Evolutionary conservation across 2,113 vertebrate species (phyloP), one percentile per base, ranked within the genome.

Genomic region (Terrapene triunguis): DNA sequence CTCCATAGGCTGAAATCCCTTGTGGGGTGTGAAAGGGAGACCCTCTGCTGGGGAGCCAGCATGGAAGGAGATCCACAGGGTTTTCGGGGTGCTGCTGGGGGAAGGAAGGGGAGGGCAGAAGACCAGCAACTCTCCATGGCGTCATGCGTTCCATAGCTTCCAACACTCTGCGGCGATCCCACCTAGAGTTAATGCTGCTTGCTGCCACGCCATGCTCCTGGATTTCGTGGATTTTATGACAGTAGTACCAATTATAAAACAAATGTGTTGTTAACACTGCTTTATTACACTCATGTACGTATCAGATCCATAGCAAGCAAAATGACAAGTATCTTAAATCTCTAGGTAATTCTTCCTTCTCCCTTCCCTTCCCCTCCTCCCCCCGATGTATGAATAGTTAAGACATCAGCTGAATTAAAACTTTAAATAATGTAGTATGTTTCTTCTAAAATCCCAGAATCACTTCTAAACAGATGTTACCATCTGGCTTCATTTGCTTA

Each of bases 101-200:
- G 8, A 87, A 80, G 44, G 24, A 29, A 47, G 17, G 42, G 3
- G 1, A 1, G 5, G 2, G 1, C 22, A 2, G 24, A 27, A 47
- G 42, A 29, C 24, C 4, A 78, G 24, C 12, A 44, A 0, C 7
- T 82, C 0, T 0, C 11, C 1, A 1, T 2, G 0, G 0, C 0
- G 0, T 1, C 54, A 32, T 0, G 1, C 21, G 42, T 22, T 51
- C 0, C 0, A 21, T 50, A 12, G 29, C 6, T 6, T 47, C 11
- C 1, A 59, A 44, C 5, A 44, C 13, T 57, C 21, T n/a, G 54
- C n/a, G 5, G 44, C 50, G 35, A 53, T 29, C 27, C 10, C 35
- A 42, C 35, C 24, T 55, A 32, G 4, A 86, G 57, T 86, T 83
- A 14, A 14, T 69, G 72, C 9, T 85, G 1, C 44, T n/a, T 55